These are phyloP conservation scores for Sternotherus odoratus DNA, from an alignment of 2,797 vertebrate genomes.

Conservation along the genomic window DNA sequence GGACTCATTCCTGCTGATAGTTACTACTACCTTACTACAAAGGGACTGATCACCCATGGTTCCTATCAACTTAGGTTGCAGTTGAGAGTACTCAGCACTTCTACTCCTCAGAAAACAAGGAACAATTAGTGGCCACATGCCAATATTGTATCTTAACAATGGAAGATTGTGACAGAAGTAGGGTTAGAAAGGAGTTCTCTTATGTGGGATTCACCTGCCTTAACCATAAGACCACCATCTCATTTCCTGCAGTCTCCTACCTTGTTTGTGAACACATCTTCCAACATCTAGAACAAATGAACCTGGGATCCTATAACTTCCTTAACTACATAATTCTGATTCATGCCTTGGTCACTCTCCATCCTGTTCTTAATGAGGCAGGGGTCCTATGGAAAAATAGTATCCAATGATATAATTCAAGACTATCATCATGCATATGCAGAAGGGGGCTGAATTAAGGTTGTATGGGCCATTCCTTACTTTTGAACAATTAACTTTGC, in stretches of 20 bases:
- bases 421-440: background rate
- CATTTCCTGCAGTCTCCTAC: background rate
- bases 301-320: background rate
- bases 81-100: fast-evolving
- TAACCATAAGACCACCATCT: background rate
- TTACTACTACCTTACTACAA: background rate
- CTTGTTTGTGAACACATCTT: background rate
- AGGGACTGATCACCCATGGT: background rate
- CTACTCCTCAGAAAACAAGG: background rate
- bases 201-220: background rate
- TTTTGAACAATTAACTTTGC: background rate
- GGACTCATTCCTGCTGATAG: background rate
- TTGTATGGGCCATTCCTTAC: background rate
- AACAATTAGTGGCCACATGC: background rate
- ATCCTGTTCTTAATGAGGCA: fast-evolving
- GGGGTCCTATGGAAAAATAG: background rate
- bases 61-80: background rate
- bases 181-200: background rate
- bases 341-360: background rate
- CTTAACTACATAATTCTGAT: background rate
- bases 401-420: fast-evolving
- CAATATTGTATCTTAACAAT: fast-evolving
- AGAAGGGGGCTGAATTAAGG: background rate
- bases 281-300: fast-evolving
- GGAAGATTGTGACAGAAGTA: background rate